Evolutionary conservation across 30 jellyfish, hydroid and myxozoan species (phyloP).

Genomic region (Hydra vulgaris): DNA sequence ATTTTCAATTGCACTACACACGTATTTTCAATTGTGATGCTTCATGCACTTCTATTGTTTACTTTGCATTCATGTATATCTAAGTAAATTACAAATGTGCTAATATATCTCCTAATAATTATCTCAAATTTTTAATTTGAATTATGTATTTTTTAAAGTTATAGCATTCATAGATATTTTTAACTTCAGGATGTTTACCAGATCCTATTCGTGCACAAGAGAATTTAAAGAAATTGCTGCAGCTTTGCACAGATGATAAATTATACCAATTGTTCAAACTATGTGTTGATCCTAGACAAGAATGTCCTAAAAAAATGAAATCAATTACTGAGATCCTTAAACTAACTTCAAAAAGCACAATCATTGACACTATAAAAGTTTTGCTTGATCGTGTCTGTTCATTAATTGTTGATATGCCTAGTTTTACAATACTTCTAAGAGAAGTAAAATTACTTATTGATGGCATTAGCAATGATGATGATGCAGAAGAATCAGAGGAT

Average conservation of each 20-base stretch:
- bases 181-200: conserved; percentile 59
- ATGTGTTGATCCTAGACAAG: conserved; percentile 41
- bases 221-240: conserved; percentile 54
- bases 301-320: conserved; percentile 54
- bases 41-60: no score
- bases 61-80: no score
- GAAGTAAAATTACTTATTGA: conserved; percentile 44
- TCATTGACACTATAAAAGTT: conserved; percentile 78
- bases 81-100: no score
- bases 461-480: conserved; percentile 67
- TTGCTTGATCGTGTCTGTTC: conserved; percentile 78
- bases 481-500: conserved; percentile 43
- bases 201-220: conserved; percentile 87
- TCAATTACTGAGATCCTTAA: conserved; percentile 70
- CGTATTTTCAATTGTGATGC: no score
- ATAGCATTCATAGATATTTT: no score
- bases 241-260: conserved; percentile 43
- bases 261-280: conserved; percentile 24
- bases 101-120: not conserved
- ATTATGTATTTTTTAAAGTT: no score
- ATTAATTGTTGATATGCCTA: conserved; percentile 62
- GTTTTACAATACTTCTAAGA: conserved; percentile 33
- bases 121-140: not conserved
- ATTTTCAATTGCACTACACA: no score
- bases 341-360: conserved; percentile 52